Evolutionary conservation across 2,888 invertebrate species (phyloP).

Genomic region (Resseliella maxima): DNA sequence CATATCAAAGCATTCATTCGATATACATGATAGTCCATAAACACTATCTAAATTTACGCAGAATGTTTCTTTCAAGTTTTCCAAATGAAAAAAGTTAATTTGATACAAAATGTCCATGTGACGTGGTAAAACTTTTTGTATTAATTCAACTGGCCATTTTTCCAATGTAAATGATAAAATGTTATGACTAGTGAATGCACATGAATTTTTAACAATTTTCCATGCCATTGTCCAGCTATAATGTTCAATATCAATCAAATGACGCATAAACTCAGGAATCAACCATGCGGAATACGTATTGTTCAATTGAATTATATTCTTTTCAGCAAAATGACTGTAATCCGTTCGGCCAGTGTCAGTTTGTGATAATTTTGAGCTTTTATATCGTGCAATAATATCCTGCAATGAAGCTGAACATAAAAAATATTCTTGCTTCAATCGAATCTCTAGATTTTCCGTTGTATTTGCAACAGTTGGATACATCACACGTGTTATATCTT

Average conservation of each 20-base stretch:
- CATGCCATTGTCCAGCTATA: neutral
- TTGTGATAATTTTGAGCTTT: constrained; percentile 15
- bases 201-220: constrained; percentile 1
- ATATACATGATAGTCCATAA: constrained; percentile 38
- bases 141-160: constrained; percentile 43
- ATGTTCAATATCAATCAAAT: constrained; percentile 45
- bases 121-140: constrained; percentile 37
- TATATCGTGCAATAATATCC: constrained; percentile 5
- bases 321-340: neutral
- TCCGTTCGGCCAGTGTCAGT: neutral
- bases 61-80: constrained; percentile 53
- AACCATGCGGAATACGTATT: constrained; percentile 24
- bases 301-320: constrained; percentile 42
- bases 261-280: constrained; percentile 44
- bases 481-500: constrained; percentile 35
- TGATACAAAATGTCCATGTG: constrained; percentile 51
- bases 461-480: neutral
- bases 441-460: constrained; percentile 16
- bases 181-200: constrained; percentile 44
- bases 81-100: constrained; percentile 53
- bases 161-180: neutral
- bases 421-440: constrained; percentile 39
- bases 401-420: constrained; percentile 28
- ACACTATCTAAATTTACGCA: neutral
- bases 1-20: constrained; percentile 43